A percentile compares a stretch with the other conserved stretches of the same genome.
phyloP scores from a whole-genome alignment of 2,888 invertebrate genomes.

The Limnephilus lunatus region DNA sequence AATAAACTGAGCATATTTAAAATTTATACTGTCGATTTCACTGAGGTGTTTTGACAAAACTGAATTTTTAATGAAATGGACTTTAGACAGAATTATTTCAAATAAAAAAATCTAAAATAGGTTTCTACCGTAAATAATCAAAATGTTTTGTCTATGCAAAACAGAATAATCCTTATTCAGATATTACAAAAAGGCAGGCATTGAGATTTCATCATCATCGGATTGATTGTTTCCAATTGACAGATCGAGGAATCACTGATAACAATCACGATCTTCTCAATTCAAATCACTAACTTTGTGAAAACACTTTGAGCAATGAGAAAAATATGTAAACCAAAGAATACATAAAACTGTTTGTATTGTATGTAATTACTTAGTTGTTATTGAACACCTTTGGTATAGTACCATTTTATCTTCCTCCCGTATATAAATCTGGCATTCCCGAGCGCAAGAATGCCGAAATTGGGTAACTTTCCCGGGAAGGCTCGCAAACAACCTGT shows the following conservation, averaged over 20 bases:
- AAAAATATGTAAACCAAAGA: not conserved
- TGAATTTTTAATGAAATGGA: not conserved
- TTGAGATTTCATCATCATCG: not conserved
- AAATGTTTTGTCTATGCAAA: not conserved
- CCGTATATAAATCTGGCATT: constrained; percentile 7
- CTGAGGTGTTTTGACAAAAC: too few species aligned
- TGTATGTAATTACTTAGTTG: constrained; percentile 24
- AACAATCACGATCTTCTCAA: not conserved
- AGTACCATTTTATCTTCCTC: constrained; percentile 24
- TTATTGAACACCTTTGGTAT: constrained; percentile 36
- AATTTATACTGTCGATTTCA: too few species aligned
- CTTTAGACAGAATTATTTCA: not conserved
- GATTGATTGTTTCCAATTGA: not conserved
- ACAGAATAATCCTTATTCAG: not conserved
- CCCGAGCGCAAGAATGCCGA: not conserved
- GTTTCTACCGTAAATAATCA: not conserved
- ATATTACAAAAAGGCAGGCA: not conserved
- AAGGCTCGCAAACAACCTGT: not conserved
- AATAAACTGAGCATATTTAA: not conserved
- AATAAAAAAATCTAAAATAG: not conserved
- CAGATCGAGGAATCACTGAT: not conserved
- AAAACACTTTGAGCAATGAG: not conserved
- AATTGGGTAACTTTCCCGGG: not conserved
- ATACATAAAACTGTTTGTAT: not conserved
- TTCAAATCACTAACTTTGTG: constrained; percentile 5